phyloP scores from a whole-genome alignment of 92 coral and sea anemone species.

The Bergia sp. region DNA sequence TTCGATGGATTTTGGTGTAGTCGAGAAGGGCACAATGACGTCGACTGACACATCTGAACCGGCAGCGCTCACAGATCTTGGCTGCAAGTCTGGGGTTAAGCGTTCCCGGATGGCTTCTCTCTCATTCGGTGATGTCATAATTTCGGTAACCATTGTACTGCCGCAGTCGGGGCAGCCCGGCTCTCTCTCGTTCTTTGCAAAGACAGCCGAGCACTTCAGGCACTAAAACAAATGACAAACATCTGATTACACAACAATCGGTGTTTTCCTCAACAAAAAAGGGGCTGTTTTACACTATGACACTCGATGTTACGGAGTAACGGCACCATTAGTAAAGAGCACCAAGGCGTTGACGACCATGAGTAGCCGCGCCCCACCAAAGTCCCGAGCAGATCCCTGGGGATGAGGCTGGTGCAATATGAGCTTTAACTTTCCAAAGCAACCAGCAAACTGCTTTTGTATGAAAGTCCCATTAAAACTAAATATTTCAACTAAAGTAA shows the following conservation, averaged over 20 bases:
- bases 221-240: slow-evolving; percentile 55
- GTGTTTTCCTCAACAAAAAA: too few species aligned
- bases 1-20: background rate
- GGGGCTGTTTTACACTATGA: too few species aligned
- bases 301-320: background rate
- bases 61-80: slow-evolving; percentile 44
- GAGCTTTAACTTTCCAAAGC: too few species aligned
- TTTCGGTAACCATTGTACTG: slow-evolving; percentile 73
- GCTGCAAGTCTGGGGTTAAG: slow-evolving; percentile 3
- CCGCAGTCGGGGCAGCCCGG: slow-evolving; percentile 77
- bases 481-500: too few species aligned
- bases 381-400: too few species aligned
- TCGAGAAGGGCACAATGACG: slow-evolving; percentile 32
- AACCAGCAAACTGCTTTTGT: too few species aligned
- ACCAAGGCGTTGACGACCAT: too few species aligned
- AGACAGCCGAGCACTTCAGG: slow-evolving; percentile 84
- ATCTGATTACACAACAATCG: background rate
- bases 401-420: too few species aligned
- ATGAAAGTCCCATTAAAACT: too few species aligned
- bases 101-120: slow-evolving; percentile 7
- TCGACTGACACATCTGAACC: slow-evolving; percentile 38
- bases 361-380: too few species aligned
- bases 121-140: slow-evolving; percentile 49
- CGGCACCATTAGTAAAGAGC: background rate
- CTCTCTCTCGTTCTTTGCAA: slow-evolving; percentile 52